Base-by-base conservation (phyloP, 2,113 vertebrate genomes). In the Saimiri boliviensis region DNA sequence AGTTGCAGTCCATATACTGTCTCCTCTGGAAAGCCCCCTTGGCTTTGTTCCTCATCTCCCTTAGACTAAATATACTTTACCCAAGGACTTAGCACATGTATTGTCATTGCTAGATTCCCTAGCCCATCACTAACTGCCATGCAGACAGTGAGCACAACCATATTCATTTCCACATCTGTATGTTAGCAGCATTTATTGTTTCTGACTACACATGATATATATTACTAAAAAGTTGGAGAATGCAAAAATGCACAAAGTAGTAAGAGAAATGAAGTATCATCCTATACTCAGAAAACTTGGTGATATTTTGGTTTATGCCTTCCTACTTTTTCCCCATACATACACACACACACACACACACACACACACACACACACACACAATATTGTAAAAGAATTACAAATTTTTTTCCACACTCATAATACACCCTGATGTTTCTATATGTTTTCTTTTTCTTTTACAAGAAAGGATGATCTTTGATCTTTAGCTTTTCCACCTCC, bases 191-290 rank as follows among this genome's bases (percentile, higher is more conserved):
- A 63, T 27, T 82, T 79, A 42, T 56, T 40, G 17, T 58, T 74
- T 56, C 58, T 54, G 13, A 45, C 74, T 49, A n/a, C 2, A 45
- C 3, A 49, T 1, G 5, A 49, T 47, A 32, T 10, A 25, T 42
- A 54, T 68, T 70, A 83, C 2, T 89, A 66, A 89, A 77, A 86
- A 35, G 13, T 27, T 83, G n/a, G 54, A 80, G 96, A 93, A 91
- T 56, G 19, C 19, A 95, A 45, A 70, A 45, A 83, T 1, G 74
- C 19, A 47, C 49, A 80, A 93, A 71, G 60, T n/a, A 83, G 30
- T 45, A 37, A 58, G 27, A 80, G 47, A 84, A 79, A 92, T 52
- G 37, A 86, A 76, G 21, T 54, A 30, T 30, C 27, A 10, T 6
- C n/a, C 30, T 37, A 16, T 20, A n/a, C 12, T 84, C 16, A 6